Base-by-base conservation (phyloP, 2,888 invertebrate genomes). In the Pristionchus japonicus region DNA sequence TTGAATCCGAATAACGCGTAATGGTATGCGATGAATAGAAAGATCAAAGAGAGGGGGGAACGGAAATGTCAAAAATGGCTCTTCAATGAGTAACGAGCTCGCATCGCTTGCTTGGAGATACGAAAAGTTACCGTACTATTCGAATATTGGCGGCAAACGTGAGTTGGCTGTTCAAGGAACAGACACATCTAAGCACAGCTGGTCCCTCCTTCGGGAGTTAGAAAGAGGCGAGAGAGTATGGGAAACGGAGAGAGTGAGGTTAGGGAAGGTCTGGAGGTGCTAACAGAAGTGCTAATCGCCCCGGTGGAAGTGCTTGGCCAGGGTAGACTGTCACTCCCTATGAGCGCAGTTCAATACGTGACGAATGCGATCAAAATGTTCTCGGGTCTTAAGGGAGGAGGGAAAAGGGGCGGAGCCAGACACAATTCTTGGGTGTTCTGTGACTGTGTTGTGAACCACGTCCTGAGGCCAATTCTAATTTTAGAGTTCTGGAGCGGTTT, bases 361-460 rank as follows among this genome's bases (percentile, higher is more conserved):
- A 43, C 43, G 43, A 43, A 11, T 43, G 43, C 7, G 37, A 31
- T 70, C 70, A 70, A 70, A 34, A 37, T 70, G 70, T 37, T 37
- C 4, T 31, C 9, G 57, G 57, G 57, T 52, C 27, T 7, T 20
- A 37, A 37, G 17, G 37, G 20, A 37, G 70, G 20, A 34, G 37
- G 67, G 70, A 37, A 70, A 70, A 70, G 70, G 70, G 70, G 70
- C 70, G 70, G 70, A 37, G 70, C 23, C 37, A 70, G 37, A 70
- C 70, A 37, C 70, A 40, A 20, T 13, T 6, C 34, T 40, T 34
- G 70, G 17, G 23, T 34, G 57, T 57, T 57, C 57, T 57, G 57
- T 57, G 57, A 37, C 34, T 70, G 13, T 27, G 23, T 23, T 70
- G 70, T 70, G 70, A 37, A 70, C 67, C 34, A n/a, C n/a, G 67